These are phyloP conservation scores for Calephelis nemesis DNA, from an alignment of 1,140 invertebrate species.

Conservation along the genomic window DNA sequence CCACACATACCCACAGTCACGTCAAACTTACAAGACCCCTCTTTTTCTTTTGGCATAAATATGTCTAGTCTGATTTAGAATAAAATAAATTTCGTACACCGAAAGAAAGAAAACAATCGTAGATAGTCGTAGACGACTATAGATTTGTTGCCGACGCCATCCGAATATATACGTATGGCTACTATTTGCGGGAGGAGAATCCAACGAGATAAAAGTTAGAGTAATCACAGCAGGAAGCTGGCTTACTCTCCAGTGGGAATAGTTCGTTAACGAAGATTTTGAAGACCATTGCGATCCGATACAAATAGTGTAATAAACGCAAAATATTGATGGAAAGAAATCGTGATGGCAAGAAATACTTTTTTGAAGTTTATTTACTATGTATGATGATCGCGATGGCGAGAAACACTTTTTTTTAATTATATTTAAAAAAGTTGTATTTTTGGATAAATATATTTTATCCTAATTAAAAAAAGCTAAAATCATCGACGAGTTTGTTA, in stretches of 20 bases:
- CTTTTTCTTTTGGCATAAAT: background rate
- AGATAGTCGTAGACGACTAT: background rate
- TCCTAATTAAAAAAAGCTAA: background rate
- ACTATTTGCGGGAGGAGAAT: conserved; percentile 3
- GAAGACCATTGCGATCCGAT: conserved; percentile 25
- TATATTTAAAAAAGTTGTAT: conserved; percentile 12
- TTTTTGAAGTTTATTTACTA: conserved; percentile 1
- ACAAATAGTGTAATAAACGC: conserved; percentile 22
- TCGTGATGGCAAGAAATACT: conserved; percentile 13
- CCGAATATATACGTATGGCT: conserved; percentile 14
- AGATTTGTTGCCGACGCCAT: conserved; percentile 23
- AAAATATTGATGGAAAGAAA: conserved; percentile 27
- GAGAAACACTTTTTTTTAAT: background rate
- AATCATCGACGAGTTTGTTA: conserved; percentile 21
- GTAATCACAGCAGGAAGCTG: conserved; percentile 23
- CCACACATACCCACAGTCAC: too few relatives aligned
- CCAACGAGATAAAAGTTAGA: conserved; percentile 23
- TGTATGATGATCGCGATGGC: too few relatives aligned
- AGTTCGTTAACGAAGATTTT: conserved; percentile 26
- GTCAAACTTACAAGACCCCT: too few relatives aligned
- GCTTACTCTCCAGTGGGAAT: conserved; percentile 24
- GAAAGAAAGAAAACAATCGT: background rate
- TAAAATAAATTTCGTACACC: conserved; percentile 1
- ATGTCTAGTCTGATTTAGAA: background rate
- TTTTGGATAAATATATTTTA: conserved; percentile 12